Evolutionary conservation across 2,888 invertebrate species (phyloP).

Genomic region (Mellilla xanthometata): DNA sequence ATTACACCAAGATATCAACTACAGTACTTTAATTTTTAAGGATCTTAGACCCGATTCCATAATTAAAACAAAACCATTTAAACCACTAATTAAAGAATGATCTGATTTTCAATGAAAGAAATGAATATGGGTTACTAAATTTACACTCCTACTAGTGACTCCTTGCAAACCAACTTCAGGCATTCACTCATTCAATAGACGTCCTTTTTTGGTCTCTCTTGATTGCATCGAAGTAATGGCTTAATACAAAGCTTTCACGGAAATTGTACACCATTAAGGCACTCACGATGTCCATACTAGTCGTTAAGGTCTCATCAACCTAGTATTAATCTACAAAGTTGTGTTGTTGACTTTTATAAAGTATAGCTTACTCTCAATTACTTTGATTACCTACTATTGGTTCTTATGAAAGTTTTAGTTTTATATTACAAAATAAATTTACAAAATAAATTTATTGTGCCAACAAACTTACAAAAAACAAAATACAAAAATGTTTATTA

Average conservation of each 20-base stretch:
- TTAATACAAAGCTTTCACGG: conserved; percentile 71
- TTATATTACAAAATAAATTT: too few relatives aligned
- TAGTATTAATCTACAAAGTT: conserved; percentile 48
- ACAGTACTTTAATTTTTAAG: too few relatives aligned
- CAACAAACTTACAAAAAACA: too few relatives aligned
- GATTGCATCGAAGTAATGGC: conserved; percentile 54
- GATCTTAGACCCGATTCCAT: too few relatives aligned
- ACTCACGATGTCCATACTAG: conserved; percentile 50
- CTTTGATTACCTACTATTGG: conserved; percentile 3
- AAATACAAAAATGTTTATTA: too few relatives aligned
- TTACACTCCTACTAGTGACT: too few relatives aligned
- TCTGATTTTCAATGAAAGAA: too few relatives aligned
- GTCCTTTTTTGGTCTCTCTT: conserved; percentile 32
- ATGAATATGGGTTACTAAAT: too few relatives aligned
- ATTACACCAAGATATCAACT: too few relatives aligned
- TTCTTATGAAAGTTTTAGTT: background rate
- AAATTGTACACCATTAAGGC: conserved; percentile 61
- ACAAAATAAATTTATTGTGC: too few relatives aligned
- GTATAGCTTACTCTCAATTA: conserved; percentile 7
- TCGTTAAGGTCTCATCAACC: conserved; percentile 61
- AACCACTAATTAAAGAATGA: too few relatives aligned
- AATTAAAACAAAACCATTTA: too few relatives aligned
- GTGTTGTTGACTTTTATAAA: conserved; percentile 16
- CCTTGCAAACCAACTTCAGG: conserved; percentile 1
- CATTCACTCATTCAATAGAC: conserved; percentile 22